phyloP scores from a whole-genome alignment of 37 sponge, comb jelly and placozoan species.

The Mnemiopsis leidyi region DNA sequence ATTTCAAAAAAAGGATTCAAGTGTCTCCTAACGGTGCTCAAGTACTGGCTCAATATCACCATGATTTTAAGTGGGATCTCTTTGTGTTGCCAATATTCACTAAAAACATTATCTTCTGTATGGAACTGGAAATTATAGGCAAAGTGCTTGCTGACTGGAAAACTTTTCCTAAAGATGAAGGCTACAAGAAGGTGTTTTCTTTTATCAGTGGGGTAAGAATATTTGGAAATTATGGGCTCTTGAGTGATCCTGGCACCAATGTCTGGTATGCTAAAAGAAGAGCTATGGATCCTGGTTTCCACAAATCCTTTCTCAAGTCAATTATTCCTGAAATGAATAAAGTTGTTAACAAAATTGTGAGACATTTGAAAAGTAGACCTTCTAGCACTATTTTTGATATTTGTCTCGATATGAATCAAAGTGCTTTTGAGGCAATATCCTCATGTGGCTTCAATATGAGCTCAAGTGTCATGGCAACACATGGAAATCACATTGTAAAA shows the following conservation, averaged over 20 bases:
- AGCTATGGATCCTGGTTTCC: constrained; percentile 28
- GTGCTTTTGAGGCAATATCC: constrained; percentile 16
- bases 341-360: background rate
- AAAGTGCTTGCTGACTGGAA: background rate
- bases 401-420: background rate
- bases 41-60: background rate
- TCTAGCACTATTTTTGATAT: background rate
- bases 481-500: background rate
- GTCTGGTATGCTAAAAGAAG: background rate
- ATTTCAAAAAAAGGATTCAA: background rate
- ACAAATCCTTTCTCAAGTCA: background rate
- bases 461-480: background rate
- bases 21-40: background rate
- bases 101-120: background rate
- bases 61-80: background rate
- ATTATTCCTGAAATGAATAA: background rate
- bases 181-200: background rate
- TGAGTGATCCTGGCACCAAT: background rate
- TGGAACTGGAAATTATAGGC: background rate
- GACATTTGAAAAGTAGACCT: background rate
- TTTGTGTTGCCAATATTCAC: background rate
- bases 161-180: background rate
- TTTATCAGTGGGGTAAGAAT: background rate
- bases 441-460: background rate
- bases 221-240: background rate